These are phyloP conservation scores for Pseudochromis fuscus DNA, from an alignment of 2,797 vertebrate genomes.

Conservation along the genomic window DNA sequence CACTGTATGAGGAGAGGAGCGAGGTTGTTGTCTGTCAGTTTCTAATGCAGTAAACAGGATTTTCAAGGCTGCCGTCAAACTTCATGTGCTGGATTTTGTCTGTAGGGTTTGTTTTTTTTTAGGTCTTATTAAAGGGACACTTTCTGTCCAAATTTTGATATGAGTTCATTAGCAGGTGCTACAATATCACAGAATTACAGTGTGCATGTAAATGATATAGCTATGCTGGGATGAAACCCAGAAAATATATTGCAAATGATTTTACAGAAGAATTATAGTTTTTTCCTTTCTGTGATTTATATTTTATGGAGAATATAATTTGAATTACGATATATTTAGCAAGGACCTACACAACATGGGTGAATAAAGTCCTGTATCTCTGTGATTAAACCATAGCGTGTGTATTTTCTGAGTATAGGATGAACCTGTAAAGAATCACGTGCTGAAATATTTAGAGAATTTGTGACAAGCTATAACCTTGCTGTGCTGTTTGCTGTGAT, in stretches of 20 bases:
- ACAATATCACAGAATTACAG: not conserved
- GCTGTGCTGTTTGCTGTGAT: not conserved
- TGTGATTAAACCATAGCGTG: not conserved
- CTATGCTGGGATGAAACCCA: too few species aligned
- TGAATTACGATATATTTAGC: too few species aligned
- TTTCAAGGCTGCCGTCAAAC: constrained; percentile 20
- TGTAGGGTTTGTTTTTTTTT: too few species aligned
- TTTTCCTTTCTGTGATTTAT: too few species aligned
- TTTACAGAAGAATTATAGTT: too few species aligned
- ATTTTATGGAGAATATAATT: not conserved
- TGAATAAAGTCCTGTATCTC: not conserved
- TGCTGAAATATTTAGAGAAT: constrained; percentile 15
- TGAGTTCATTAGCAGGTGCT: not conserved
- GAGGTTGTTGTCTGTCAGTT: not conserved
- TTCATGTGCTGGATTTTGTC: not conserved
- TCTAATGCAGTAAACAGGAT: constrained; percentile 10
- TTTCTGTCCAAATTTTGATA: constrained; percentile 1
- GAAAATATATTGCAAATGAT: not conserved
- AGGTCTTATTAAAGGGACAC: not conserved
- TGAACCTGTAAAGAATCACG: constrained; percentile 8
- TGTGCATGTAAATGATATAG: not conserved
- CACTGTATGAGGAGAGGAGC: not conserved
- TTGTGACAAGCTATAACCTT: constrained; percentile 11
- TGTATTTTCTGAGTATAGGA: not conserved
- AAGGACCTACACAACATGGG: not conserved